Evolutionary conservation across 1,140 invertebrate genomes (phyloP), one percentile per base, ranked within the genome.

Genomic region (Drosophila pectinifera): DNA sequence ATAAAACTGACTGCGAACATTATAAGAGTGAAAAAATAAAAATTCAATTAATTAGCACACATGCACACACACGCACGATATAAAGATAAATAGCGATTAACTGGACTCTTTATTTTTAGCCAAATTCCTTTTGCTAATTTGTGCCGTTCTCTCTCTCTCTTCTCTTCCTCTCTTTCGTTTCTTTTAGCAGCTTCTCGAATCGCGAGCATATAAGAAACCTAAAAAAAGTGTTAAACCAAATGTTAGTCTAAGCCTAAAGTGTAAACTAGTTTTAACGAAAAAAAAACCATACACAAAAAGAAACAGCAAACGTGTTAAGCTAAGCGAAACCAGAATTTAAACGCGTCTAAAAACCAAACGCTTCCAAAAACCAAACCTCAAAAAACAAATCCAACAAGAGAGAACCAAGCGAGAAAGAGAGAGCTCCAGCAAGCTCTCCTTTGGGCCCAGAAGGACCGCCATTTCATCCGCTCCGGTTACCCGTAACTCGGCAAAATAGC

Each of bases 401-500:
- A 38, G 45, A 64, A 58, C 28, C 53, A 31, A 48, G 4, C 31
- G 16, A 77, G 45, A 43, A 41, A 56, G 41, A 79, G 46, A 54
- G 53, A 62, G 61, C 72, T 65, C 28, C 34, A 24, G 18, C n/a
- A 43, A 63, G 48, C 68, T 69, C 58, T 78, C 49, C 49, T 54
- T 65, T 73, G 36, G 59, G 46, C 63, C 53, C 49, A 61, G 51
- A 49, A 72, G 26, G 36, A 67, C 45, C 48, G 41, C 11, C n/a
- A 74, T 74, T 73, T 63, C 72, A 72, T 63, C 70, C 73, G 34
- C 46, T 67, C 53, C 78, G 80, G 83, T 78, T 57, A 69, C 26
- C 48, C 67, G 79, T 80, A 91, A 78, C 64, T 90, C 90, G 77
- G 61, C 90, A 91, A 91, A 91, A 91, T 91, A 91, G 90, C 90